Conservation (phyloP, 2,113 vertebrate species). For the Mirounga angustirostris region DNA sequence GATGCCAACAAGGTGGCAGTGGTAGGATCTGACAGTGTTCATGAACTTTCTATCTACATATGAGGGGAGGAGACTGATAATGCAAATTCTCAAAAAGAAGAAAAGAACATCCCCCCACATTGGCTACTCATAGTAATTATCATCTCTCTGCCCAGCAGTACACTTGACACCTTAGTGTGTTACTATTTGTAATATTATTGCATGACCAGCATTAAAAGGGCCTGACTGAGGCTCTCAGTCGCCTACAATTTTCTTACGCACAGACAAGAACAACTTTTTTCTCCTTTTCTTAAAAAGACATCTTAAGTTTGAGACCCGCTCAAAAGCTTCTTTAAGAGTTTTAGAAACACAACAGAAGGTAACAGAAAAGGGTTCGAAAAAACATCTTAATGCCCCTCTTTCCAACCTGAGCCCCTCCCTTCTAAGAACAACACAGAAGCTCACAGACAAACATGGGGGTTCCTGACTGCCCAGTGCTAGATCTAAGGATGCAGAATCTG, state of each 20-base stretch:
- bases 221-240: conserved; percentile 59
- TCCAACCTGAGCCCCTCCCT: conserved; percentile 68
- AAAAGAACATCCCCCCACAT: not conserved
- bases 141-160: conserved; percentile 84
- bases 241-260: conserved; percentile 62
- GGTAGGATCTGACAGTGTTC: not conserved
- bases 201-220: conserved; percentile 83
- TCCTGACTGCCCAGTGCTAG: conserved; percentile 81
- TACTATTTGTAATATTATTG: conserved; percentile 65
- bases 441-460: conserved; percentile 80
- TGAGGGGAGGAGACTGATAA: not conserved
- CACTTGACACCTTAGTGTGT: conserved; percentile 37
- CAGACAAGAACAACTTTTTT: conserved; percentile 66
- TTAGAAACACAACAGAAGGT: conserved; percentile 83
- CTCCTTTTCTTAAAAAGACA: conserved; percentile 81
- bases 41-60: not conserved
- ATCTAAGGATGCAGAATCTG: conserved; percentile 75
- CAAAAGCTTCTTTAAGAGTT: conserved; percentile 86
- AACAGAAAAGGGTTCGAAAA: conserved; percentile 80
- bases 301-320: conserved; percentile 94
- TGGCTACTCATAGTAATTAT: not conserved
- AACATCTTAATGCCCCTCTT: conserved; percentile 70
- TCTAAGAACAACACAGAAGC: conserved; percentile 66
- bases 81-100: conserved; percentile 31
- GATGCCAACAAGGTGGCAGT: not conserved